Evolutionary conservation across 1,140 invertebrate genomes (phyloP).

Genomic region (Drosophila orena): DNA sequence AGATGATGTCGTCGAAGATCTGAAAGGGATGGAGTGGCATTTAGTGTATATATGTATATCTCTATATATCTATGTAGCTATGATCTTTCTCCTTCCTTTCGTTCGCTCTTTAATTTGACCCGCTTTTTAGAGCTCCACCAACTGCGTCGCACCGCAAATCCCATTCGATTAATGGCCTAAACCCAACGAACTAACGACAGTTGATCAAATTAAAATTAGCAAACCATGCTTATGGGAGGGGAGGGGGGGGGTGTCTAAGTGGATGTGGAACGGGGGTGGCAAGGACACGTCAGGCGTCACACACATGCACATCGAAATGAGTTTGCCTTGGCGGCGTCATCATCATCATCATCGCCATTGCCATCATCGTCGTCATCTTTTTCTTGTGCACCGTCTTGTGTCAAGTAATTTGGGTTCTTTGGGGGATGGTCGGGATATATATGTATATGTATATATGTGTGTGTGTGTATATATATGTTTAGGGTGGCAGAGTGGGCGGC

Average conservation of each 20-base stretch:
- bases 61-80: too few relatives aligned
- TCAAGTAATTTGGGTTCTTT: constrained; percentile 41
- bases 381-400: constrained; percentile 18
- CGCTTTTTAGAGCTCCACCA: background rate
- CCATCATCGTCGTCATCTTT: constrained; percentile 54
- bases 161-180: constrained; percentile 36
- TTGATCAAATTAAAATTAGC: constrained; percentile 51
- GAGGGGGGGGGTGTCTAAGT: too few relatives aligned
- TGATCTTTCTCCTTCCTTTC: too few relatives aligned
- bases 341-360: constrained; percentile 1
- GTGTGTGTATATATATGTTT: background rate
- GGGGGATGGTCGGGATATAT: constrained; percentile 1
- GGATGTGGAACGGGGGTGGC: background rate
- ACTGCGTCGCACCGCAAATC: constrained; percentile 4
- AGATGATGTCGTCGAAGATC: constrained; percentile 99
- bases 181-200: constrained; percentile 43
- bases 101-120: background rate
- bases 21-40: constrained; percentile 69
- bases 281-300: constrained; percentile 30
- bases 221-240: background rate
- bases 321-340: constrained; percentile 45
- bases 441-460: background rate
- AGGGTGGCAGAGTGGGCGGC: background rate
- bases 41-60: background rate
- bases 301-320: constrained; percentile 40